A percentile compares a stretch with the other conserved stretches of the same genome.
Evolutionary conservation across 2,797 vertebrate species (phyloP).

Genomic region (Oreonectes daqikongensis): DNA sequence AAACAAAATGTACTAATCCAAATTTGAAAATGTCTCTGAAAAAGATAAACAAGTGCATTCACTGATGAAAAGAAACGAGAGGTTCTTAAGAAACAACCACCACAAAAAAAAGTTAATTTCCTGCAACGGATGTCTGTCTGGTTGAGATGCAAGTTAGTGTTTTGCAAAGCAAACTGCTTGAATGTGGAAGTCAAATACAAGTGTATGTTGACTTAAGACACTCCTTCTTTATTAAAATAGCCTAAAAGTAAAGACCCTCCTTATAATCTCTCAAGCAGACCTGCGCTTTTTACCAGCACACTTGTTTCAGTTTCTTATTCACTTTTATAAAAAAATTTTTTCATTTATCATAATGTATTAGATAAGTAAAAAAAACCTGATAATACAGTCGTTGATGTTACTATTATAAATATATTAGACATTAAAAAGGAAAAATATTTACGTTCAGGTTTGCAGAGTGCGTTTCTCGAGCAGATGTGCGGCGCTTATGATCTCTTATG

Average conservation of each 20-base stretch:
- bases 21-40: slow-evolving; percentile 3
- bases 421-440: too few species aligned
- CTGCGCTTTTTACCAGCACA: too few species aligned
- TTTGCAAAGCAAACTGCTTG: slow-evolving; percentile 1
- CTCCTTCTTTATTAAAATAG: not conserved
- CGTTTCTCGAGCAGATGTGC: not conserved
- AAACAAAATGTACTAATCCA: not conserved
- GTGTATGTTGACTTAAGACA: not conserved
- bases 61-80: not conserved
- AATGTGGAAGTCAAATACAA: slow-evolving; percentile 16
- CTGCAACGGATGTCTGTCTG: slow-evolving; percentile 8
- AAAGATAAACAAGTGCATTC: not conserved
- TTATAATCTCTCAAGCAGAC: too few species aligned
- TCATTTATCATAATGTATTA: too few species aligned
- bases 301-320: too few species aligned
- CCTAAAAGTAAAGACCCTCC: too few species aligned
- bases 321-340: too few species aligned
- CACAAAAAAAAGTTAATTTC: slow-evolving; percentile 2
- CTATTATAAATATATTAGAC: too few species aligned
- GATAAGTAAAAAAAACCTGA: too few species aligned
- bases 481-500: not conserved
- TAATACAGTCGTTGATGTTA: too few species aligned
- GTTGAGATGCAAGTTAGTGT: slow-evolving; percentile 5
- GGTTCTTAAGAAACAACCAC: not conserved
- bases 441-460: slow-evolving; percentile 1